Evolutionary conservation across 2,888 invertebrate species (phyloP).

Genomic region (Platycheirus rosarum): DNA sequence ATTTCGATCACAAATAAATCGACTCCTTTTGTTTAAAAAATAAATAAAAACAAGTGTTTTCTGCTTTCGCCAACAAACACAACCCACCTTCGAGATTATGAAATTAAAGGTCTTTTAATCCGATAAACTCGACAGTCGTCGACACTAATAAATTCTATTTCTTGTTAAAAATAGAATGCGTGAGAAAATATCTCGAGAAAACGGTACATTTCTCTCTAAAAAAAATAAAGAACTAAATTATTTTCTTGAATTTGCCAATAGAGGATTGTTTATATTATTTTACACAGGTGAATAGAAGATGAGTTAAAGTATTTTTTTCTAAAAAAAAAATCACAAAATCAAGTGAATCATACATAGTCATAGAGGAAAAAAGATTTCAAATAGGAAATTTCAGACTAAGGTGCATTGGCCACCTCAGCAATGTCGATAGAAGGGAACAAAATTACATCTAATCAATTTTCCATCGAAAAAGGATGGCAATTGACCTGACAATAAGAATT

Average conservation of each 20-base stretch:
- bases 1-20: slow-evolving; percentile 21
- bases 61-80: not conserved
- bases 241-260: too few species aligned
- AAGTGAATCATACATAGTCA: slow-evolving; percentile 11
- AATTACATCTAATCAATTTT: slow-evolving; percentile 1
- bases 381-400: slow-evolving; percentile 58
- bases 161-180: slow-evolving; percentile 72
- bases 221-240: slow-evolving; percentile 14
- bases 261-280: slow-evolving; percentile 62
- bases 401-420: slow-evolving; percentile 70
- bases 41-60: slow-evolving; percentile 30
- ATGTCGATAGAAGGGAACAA: slow-evolving; percentile 19
- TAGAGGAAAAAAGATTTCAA: slow-evolving; percentile 24
- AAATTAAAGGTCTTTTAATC: slow-evolving; percentile 18
- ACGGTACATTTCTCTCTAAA: not conserved
- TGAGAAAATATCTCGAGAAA: slow-evolving; percentile 44
- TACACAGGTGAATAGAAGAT: slow-evolving; percentile 62
- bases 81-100: slow-evolving; percentile 41
- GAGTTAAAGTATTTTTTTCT: slow-evolving; percentile 27
- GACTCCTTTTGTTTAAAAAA: not conserved
- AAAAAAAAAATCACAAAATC: slow-evolving; percentile 32
- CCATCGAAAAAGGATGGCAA: not conserved
- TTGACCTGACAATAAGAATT: not conserved
- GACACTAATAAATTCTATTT: slow-evolving; percentile 40
- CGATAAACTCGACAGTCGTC: slow-evolving; percentile 38